Evolutionary conservation across 2,888 invertebrate species (phyloP).

Genomic region (Pseudanteris insignis): DNA sequence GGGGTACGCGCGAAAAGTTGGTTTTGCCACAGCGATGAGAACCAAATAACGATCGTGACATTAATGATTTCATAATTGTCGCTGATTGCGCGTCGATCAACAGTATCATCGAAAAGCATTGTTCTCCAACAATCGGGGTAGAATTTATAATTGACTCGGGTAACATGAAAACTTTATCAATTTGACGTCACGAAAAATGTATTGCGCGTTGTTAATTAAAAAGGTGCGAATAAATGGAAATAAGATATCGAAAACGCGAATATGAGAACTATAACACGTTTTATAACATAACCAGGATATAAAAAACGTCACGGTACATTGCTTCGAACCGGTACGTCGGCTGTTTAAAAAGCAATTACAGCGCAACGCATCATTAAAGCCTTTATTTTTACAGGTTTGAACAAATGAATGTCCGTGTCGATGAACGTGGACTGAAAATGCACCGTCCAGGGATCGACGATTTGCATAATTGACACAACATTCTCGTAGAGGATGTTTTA

Average conservation of each 20-base stretch:
- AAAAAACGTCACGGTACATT: constrained; percentile 2
- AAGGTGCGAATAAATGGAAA: neutral
- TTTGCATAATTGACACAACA: constrained; percentile 13
- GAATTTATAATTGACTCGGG: neutral
- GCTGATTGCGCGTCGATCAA: neutral
- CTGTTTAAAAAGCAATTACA: constrained; percentile 17
- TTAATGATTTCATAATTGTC: too few species aligned
- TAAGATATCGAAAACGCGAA: too few species aligned
- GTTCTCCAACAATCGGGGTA: neutral
- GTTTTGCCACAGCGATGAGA: too few species aligned
- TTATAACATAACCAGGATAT: neutral
- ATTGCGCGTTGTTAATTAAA: neutral
- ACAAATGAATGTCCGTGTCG: constrained; percentile 1
- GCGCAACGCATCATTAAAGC: constrained; percentile 7
- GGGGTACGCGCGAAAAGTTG: too few species aligned
- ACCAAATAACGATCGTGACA: too few species aligned
- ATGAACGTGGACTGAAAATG: constrained; percentile 1
- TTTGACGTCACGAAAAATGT: neutral
- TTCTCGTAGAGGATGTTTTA: constrained; percentile 1
- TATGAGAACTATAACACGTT: too few species aligned
- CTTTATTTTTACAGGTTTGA: constrained; percentile 12
- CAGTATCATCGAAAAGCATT: constrained; percentile 1
- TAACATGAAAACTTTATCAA: constrained; percentile 1
- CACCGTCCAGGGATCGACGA: neutral
- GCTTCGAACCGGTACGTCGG: neutral